phyloP scores from a whole-genome alignment of 2,113 vertebrate species.

The Gasterosteus nipponicus region DNA sequence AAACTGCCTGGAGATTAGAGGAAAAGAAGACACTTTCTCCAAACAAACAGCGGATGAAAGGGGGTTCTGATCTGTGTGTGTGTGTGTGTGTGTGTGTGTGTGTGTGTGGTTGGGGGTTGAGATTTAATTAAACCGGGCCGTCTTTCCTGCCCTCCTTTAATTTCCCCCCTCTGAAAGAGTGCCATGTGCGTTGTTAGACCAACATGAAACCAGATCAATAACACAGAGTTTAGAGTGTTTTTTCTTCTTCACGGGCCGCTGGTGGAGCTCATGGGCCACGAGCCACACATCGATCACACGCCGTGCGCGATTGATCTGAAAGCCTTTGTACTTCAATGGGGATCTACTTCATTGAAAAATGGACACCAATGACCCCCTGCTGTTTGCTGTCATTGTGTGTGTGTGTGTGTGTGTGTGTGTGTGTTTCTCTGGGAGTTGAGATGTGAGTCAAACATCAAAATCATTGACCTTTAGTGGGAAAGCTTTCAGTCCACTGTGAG shows the following conservation, averaged over 20 bases:
- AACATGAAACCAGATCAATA: slow-evolving; percentile 60
- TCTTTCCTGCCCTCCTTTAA: not conserved
- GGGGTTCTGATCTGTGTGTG: not conserved
- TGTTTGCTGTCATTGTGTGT: slow-evolving; percentile 18
- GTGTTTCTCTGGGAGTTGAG: slow-evolving; percentile 8
- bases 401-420: slow-evolving; percentile 8
- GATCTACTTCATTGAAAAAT: slow-evolving; percentile 44
- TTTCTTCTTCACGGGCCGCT: slow-evolving; percentile 37
- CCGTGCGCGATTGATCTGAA: slow-evolving; percentile 36
- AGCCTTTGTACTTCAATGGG: slow-evolving; percentile 48
- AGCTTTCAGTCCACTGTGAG: slow-evolving; percentile 22
- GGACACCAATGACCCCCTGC: slow-evolving; percentile 23
- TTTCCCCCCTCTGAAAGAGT: slow-evolving; percentile 4
- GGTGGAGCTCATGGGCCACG: slow-evolving; percentile 34
- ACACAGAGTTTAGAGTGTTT: slow-evolving; percentile 56
- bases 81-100: not conserved
- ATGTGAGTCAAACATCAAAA: slow-evolving; percentile 37
- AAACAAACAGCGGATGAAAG: slow-evolving; percentile 41
- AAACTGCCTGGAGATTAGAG: slow-evolving; percentile 58
- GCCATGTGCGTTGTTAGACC: slow-evolving; percentile 40
- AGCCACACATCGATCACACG: slow-evolving; percentile 47
- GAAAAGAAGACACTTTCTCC: slow-evolving; percentile 27
- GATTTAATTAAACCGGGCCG: slow-evolving; percentile 57
- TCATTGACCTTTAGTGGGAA: slow-evolving; percentile 52
- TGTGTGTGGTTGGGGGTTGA: not conserved